Evolutionary conservation across 2,113 vertebrate species (phyloP), one percentile per base, ranked within the genome.

Genomic region (Synodontis membranacea): DNA sequence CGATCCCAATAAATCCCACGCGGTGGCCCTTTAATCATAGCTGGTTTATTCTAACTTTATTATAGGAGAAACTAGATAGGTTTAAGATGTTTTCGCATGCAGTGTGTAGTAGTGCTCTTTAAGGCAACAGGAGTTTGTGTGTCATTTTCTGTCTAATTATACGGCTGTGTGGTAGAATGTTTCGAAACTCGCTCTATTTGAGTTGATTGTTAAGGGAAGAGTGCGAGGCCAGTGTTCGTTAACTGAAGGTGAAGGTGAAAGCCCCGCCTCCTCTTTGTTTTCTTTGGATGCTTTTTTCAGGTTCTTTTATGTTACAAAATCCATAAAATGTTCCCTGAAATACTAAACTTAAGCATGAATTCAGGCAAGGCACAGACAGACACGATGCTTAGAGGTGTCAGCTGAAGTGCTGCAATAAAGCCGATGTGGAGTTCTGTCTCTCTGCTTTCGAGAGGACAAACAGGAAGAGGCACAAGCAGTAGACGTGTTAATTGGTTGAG

Each of bases 371-470:
- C 52, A 37, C 78, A 39, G 23, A 6, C 21, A 56, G 50, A 80
- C 0, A 15, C 3, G 15, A 48, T 76, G 25, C 31, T 72, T 46
- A 2, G 34, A 58, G n/a, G 54, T 76, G 83, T 62, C 28, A 31
- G 83, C 54, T 84, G 72, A 76, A n/a, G 66, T 84, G 48, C 23
- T 42, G 37, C 82, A 31, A 14, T 44, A n/a, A n/a, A 75, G 37
- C 39, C 60, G 28, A 76, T 76, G 62, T 11, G 39, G 70, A 76
- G 4, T 42, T 34, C 23, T 84, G 21, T 46, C 25, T 60, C 25
- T 39, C 8, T n/a, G 82, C 37, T 60, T 60, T 76, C 4, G 46
- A 76, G 31, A n/a, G 25, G 70, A 34, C 7, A 72, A n/a, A 56
- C 19, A 34, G 34, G 34, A 56, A 52, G 39, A 64, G 66, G 85